phyloP scores from a whole-genome alignment of 2,888 invertebrate genomes.

The Pachymerium ferrugineum region DNA sequence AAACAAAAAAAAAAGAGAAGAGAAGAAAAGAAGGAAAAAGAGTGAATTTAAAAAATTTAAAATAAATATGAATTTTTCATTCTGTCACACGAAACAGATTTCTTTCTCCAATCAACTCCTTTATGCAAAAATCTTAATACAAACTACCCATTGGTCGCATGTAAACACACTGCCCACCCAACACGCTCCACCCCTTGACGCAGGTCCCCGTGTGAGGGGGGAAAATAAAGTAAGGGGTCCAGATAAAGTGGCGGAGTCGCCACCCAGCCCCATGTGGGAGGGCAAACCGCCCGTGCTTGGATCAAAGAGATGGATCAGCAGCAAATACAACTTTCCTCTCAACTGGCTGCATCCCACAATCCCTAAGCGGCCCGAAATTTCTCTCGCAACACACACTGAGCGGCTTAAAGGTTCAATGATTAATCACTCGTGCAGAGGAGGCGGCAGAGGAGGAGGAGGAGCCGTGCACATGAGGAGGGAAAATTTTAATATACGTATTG shows the following conservation, averaged over 20 bases:
- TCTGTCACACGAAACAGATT: too few species aligned
- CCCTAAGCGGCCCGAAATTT: conserved; percentile 28
- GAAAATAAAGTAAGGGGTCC: background rate
- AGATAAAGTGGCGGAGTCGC: conserved; percentile 6
- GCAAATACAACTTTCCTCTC: conserved; percentile 25
- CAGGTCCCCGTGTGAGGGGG: conserved; percentile 1
- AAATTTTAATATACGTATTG: conserved; percentile 34
- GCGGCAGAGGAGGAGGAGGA: background rate
- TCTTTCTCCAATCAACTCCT: background rate
- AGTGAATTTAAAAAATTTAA: too few species aligned
- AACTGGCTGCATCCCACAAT: conserved; percentile 25
- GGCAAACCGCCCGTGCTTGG: background rate
- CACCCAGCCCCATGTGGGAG: conserved; percentile 25
- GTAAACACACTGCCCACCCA: background rate
- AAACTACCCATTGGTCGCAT: background rate
- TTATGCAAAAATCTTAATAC: background rate
- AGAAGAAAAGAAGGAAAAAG: too few species aligned
- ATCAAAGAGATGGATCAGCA: conserved; percentile 18
- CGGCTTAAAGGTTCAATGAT: conserved; percentile 33
- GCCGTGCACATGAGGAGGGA: conserved; percentile 7
- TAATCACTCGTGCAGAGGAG: conserved; percentile 30
- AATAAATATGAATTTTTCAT: too few species aligned
- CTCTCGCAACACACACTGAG: conserved; percentile 29
- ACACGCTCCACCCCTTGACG: conserved; percentile 2
- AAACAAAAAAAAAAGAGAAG: too few species aligned